Evolutionary conservation across 1,140 invertebrate species (phyloP).

Genomic region (Cotesia glomerata): DNA sequence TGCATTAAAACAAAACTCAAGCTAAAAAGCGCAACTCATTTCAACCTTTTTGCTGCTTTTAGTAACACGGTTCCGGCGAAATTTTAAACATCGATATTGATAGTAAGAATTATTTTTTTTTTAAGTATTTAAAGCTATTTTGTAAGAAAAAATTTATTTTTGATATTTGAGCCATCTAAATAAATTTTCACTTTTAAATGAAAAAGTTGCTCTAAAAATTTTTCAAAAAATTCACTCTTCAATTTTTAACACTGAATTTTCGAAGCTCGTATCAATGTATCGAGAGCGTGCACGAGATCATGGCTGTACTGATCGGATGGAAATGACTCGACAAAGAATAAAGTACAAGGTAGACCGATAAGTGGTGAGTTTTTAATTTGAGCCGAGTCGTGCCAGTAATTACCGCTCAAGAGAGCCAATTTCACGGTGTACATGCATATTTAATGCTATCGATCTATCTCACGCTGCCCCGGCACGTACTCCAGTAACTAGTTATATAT

Average conservation of each 20-base stretch:
- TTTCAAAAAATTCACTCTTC: no score
- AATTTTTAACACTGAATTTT: no score
- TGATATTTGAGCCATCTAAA: no score
- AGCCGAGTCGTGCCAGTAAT: conserved; percentile 43
- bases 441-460: conserved; percentile 37
- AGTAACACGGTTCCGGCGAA: not conserved
- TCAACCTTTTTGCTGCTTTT: not conserved
- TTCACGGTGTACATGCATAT: conserved; percentile 52
- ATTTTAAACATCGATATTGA: no score
- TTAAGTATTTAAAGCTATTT: no score
- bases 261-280: not conserved
- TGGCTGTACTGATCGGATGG: not conserved
- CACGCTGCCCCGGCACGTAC: not conserved
- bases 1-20: not conserved
- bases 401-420: conserved; percentile 44
- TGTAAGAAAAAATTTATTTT: no score
- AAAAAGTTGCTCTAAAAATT: no score
- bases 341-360: conserved; percentile 30
- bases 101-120: no score
- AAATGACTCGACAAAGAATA: conserved; percentile 17
- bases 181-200: no score
- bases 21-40: not conserved
- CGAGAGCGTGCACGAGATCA: not conserved
- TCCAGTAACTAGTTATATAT: no score
- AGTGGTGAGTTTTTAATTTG: conserved; percentile 50